Evolutionary conservation across 1,140 invertebrate genomes (phyloP).

Genomic region (Macrotrachela quadricornifera): DNA sequence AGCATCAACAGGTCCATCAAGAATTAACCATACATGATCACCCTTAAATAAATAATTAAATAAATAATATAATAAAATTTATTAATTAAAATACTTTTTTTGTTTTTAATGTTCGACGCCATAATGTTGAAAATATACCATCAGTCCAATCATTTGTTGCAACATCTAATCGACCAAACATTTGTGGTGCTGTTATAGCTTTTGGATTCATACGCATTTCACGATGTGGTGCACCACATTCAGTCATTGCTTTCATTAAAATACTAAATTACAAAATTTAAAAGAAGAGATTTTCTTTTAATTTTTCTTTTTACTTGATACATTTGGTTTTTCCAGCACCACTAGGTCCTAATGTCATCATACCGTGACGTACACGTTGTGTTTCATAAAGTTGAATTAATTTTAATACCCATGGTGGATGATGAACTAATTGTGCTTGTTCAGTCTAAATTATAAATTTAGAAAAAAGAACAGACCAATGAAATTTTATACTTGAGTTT

Average conservation of each 20-base stretch:
- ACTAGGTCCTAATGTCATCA: constrained; percentile 76
- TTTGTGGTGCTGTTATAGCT: constrained; percentile 82
- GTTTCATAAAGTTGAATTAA: constrained; percentile 87
- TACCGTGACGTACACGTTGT: constrained; percentile 76
- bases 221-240: constrained; percentile 26
- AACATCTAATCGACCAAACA: constrained; percentile 83
- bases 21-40: constrained; percentile 28
- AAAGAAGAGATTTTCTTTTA: too few relatives aligned
- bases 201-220: constrained; percentile 97
- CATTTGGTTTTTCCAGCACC: constrained; percentile 86
- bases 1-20: constrained; percentile 32
- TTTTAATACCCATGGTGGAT: constrained; percentile 83
- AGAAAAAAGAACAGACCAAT: background rate
- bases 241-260: constrained; percentile 49
- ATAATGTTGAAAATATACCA: constrained; percentile 83
- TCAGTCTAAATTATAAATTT: constrained; percentile 11
- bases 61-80: background rate
- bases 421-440: constrained; percentile 47
- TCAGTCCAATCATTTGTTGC: constrained; percentile 96
- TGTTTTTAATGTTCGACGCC: constrained; percentile 72
- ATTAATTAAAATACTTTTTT: constrained; percentile 38
- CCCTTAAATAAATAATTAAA: constrained; percentile 12
- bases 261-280: constrained; percentile 20
- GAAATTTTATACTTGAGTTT: constrained; percentile 14
- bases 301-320: constrained; percentile 39